phyloP scores from a whole-genome alignment of 37 sponge, comb jelly and placozoan genomes.

The Petrosia ficiformis region DNA sequence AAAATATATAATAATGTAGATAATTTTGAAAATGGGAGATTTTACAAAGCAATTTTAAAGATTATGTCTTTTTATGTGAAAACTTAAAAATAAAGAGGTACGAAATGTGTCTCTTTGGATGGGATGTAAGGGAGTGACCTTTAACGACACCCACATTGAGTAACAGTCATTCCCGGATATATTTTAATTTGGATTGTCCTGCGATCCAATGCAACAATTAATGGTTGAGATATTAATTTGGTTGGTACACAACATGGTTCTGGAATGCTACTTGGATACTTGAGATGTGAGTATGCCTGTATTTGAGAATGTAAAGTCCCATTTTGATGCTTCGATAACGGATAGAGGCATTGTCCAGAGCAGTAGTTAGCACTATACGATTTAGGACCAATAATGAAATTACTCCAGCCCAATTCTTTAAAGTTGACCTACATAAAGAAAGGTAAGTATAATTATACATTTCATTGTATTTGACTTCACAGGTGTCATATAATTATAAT shows the following conservation, averaged over 20 bases:
- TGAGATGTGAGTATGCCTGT: slow-evolving; percentile 10
- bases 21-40: no score
- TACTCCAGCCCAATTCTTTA: slow-evolving; percentile 23
- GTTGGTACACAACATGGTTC: slow-evolving; percentile 59
- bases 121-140: no score
- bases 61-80: no score
- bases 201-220: not conserved
- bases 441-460: not conserved
- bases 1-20: no score
- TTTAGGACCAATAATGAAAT: slow-evolving; percentile 11
- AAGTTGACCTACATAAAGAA: slow-evolving; percentile 25
- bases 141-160: slow-evolving; percentile 31
- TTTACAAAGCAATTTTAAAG: no score
- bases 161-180: slow-evolving; percentile 31
- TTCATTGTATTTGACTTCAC: not conserved
- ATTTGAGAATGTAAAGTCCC: slow-evolving; percentile 46
- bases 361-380: slow-evolving; percentile 54
- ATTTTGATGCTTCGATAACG: slow-evolving; percentile 5
- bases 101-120: no score
- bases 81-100: no score
- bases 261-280: slow-evolving; percentile 30
- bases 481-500: not conserved
- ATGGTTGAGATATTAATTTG: not conserved
- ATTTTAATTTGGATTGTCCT: not conserved
- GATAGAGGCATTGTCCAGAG: slow-evolving; percentile 37